phyloP scores from a whole-genome alignment of 2,888 invertebrate genomes.

The Limnephilus rhombicus region DNA sequence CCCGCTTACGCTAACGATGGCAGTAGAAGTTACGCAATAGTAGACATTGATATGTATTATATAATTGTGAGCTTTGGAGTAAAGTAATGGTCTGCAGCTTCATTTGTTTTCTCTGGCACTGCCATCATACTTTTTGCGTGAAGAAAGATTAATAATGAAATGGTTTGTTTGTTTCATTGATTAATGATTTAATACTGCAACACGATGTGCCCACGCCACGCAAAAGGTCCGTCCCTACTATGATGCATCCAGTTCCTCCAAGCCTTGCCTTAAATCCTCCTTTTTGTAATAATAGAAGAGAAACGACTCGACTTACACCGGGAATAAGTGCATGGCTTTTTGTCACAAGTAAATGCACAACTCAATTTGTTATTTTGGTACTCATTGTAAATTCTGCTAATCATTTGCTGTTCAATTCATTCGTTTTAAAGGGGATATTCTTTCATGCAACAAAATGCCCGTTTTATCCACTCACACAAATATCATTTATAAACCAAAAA shows the following conservation, averaged over 20 bases:
- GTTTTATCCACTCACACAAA: background rate
- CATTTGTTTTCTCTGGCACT: slow-evolving; percentile 77
- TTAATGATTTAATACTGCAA: slow-evolving; percentile 15
- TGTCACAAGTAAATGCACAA: slow-evolving; percentile 62
- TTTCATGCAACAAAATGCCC: background rate
- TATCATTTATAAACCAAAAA: background rate
- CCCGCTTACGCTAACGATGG: slow-evolving; percentile 36
- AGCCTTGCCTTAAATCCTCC: slow-evolving; percentile 61
- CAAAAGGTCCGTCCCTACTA: slow-evolving; percentile 62
- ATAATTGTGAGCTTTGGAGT: slow-evolving; percentile 44
- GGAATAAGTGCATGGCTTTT: slow-evolving; percentile 65
- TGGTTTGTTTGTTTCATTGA: background rate
- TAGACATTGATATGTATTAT: slow-evolving; percentile 22
- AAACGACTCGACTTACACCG: slow-evolving; percentile 44
- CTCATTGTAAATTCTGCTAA: slow-evolving; percentile 61
- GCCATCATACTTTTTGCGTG: slow-evolving; percentile 73
- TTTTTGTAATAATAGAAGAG: slow-evolving; percentile 46
- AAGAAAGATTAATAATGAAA: slow-evolving; percentile 50
- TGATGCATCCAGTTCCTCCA: slow-evolving; percentile 63
- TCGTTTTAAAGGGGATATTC: background rate
- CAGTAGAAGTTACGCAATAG: slow-evolving; percentile 42
- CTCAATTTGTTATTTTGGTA: slow-evolving; percentile 59
- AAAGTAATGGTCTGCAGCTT: slow-evolving; percentile 59
- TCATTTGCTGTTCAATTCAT: slow-evolving; percentile 45
- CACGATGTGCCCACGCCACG: slow-evolving; percentile 60